Evolutionary conservation across 2,797 vertebrate genomes (phyloP), one percentile per base, ranked within the genome.

Genomic region (Coranthus polyacanthus): DNA sequence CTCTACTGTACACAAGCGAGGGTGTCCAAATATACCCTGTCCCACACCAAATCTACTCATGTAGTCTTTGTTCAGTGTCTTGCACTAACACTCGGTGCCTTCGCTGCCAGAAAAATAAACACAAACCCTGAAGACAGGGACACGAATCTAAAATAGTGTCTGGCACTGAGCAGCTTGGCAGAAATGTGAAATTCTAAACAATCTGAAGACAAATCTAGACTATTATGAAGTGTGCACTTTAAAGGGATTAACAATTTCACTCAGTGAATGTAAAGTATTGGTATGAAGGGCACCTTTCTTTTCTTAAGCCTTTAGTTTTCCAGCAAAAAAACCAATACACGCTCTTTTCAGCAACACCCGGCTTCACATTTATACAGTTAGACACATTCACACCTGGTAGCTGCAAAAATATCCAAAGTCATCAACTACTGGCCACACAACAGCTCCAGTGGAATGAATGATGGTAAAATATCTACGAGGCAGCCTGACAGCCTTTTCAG

Each of bases 311-410:
- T 44, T 57, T 61, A 17, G 42, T 75, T 78, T 74, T 50, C 34
- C 12, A 54, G 34, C 20, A 51, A 63, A 78, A 60, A 75, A 47
- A 54, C 60, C 15, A 11, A 34, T 45, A 67, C 39, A 41, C 10
- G 4, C 2, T 24, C 60, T 73, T 69, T 77, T 85, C 78, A 79
- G 41, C 61, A 44, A 73, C 66, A 75, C 68, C 34, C 52, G 16
- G 49, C 38, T 74, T 66, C 67, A 57, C 49, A 65, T 83, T 84
- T 57, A 68, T 41, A 72, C 44, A 57, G 64, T 71, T 79, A 10
- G 75, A 78, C 81, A 81, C 83, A 78, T 89, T 91, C 73, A 84
- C 87, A 89, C 84, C 84, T 86, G 75, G 73, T 66, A 22, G 66
- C 81, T 86, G 70, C 63, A 60, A 75, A 85, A 84, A 84, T 62